Conservation (phyloP, 1,140 invertebrate genomes). For the Cydia pomonella region DNA sequence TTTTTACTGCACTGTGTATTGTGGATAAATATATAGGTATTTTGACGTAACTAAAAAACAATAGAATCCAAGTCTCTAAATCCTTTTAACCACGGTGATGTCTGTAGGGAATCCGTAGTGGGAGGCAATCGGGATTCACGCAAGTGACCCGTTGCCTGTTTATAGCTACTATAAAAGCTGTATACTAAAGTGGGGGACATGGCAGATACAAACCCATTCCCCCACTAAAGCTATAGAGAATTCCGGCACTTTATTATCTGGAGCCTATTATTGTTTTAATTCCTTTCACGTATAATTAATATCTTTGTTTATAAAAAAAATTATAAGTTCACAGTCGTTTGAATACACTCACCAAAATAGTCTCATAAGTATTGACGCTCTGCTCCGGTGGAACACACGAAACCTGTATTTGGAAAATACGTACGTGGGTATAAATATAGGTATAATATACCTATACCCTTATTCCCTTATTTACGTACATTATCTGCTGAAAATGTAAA, state of each 20-base stretch:
- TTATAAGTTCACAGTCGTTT: no score
- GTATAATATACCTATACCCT: no score
- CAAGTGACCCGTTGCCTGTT: slow-evolving; percentile 21
- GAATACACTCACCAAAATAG: no score
- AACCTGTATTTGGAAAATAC: no score
- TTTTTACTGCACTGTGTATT: no score
- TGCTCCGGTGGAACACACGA: no score
- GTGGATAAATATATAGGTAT: no score
- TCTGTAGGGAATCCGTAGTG: slow-evolving; percentile 15
- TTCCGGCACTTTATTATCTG: slow-evolving; percentile 27
- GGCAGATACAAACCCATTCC: slow-evolving; percentile 15
- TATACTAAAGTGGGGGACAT: slow-evolving; percentile 29
- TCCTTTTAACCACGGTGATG: slow-evolving; percentile 15
- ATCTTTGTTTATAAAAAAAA: no score
- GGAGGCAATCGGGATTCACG: slow-evolving; percentile 29
- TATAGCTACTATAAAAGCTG: slow-evolving; percentile 32
- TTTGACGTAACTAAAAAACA: not conserved
- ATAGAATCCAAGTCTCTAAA: not conserved
- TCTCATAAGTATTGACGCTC: no score
- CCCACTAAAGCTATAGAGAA: slow-evolving; percentile 23
- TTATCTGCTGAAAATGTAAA: no score
- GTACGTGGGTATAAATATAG: no score
- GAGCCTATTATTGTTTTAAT: slow-evolving; percentile 15
- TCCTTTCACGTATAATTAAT: not conserved
- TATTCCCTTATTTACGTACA: no score